Base-by-base conservation (phyloP, 2,888 invertebrate genomes). In the Nebria salina region DNA sequence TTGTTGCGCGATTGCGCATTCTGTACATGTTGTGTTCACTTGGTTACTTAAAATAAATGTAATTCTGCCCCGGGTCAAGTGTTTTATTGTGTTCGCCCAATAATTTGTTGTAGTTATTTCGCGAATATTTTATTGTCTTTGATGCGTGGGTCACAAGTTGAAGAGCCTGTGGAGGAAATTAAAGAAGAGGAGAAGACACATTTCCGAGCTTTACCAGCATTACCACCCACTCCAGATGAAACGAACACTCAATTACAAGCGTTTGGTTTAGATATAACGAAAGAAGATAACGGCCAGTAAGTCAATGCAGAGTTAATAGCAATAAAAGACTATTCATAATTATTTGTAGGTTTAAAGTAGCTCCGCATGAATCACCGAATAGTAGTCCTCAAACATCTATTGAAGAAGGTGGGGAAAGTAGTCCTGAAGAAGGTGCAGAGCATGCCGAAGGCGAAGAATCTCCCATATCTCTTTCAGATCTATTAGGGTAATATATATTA, bases 101-200 rank as follows among this genome's bases (percentile, higher is more conserved):
- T n/a, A n/a, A n/a, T n/a, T n/a, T 81, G 26, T 82, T 82, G 5
- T 84, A 92, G 93, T 87, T 96, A 96, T 86, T 92, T 96, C 87
- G 93, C 95, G 88, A 94, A 94, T 75, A 92, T 96, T 13, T 89
- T 96, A 2, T 91, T 96, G 87, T 93, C 94, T 0, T 88, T 96
- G 83, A 97, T 97, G 96, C 91, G 96, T 86, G 97, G 97, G 1
- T 96, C 96, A 0, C 94, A 94, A 72, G 91, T 92, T 4, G 96
- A 96, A 85, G 95, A 95, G 86, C 90, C 91, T 0, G 90, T 92
- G 0, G 91, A 93, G 1, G 94, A 94, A 84, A 91, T 92, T 5
- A 93, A 93, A 81, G 93, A 93, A 82, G 92, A 91, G 83, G 93
- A 93, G 85, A 87, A 87, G 5, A 92, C 92, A 86, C 92, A 92